Evolutionary conservation across 2,888 invertebrate genomes (phyloP).

Genomic region (Camptogramma bilineatum): DNA sequence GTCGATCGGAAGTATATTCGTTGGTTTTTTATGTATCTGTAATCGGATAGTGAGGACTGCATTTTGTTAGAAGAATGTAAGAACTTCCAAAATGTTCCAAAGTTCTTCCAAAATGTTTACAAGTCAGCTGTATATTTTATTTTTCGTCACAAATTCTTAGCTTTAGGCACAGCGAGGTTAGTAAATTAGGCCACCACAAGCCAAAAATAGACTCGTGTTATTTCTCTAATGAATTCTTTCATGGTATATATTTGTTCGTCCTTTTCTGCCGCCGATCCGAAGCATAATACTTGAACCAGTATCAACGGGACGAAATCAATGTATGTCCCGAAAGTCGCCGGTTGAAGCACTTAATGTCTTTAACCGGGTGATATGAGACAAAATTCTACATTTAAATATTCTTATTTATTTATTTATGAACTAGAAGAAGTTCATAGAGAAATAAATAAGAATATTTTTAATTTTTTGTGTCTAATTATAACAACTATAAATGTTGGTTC

Average conservation of each 20-base stretch:
- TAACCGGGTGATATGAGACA: constrained; percentile 32
- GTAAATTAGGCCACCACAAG: neutral
- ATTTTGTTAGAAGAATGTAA: no score
- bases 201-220: neutral
- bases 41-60: no score
- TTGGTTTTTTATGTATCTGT: no score
- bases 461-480: no score
- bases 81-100: no score
- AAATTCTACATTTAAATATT: constrained; percentile 1
- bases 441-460: no score
- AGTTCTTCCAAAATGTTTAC: no score
- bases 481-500: neutral
- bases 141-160: no score
- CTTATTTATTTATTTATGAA: no score
- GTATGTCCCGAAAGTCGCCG: constrained; percentile 32
- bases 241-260: constrained; percentile 61
- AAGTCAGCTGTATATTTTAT: no score
- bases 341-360: constrained; percentile 23
- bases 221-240: constrained; percentile 27
- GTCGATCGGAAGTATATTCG: no score
- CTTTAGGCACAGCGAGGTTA: neutral
- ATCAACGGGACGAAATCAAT: constrained; percentile 71
- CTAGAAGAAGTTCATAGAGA: no score
- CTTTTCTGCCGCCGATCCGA: constrained; percentile 79
- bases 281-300: constrained; percentile 73